Evolutionary conservation across 1,140 invertebrate genomes (phyloP).

Genomic region (Nephila pilipes): DNA sequence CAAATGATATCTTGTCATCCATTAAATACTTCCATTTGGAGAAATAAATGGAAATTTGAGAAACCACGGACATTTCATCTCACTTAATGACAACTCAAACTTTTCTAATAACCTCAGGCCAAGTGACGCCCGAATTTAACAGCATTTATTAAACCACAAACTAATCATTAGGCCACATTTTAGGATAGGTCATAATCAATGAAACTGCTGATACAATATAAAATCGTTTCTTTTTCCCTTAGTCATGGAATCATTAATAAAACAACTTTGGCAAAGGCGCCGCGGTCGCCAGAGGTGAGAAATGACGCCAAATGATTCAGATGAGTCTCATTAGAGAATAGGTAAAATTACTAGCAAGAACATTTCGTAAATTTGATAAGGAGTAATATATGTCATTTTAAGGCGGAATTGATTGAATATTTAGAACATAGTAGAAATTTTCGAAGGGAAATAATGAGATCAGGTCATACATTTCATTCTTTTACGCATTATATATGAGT

Average conservation of each 20-base stretch:
- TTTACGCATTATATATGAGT: background rate
- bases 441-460: background rate
- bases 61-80: background rate
- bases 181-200: background rate
- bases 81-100: conserved; percentile 26
- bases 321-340: background rate
- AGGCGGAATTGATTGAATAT: background rate
- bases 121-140: background rate
- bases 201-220: background rate
- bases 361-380: background rate
- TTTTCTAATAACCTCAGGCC: background rate
- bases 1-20: background rate
- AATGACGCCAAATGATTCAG: background rate
- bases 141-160: conserved; percentile 5
- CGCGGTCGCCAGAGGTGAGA: background rate
- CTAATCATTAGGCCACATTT: conserved; percentile 14
- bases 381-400: background rate
- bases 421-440: background rate
- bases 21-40: background rate
- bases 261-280: background rate
- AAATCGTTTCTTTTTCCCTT: background rate
- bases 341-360: background rate
- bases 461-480: background rate
- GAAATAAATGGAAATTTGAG: conserved; percentile 37
- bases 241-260: background rate